A percentile compares a stretch with the other conserved stretches of the same genome.
These are phyloP conservation scores for Myiotriccus ornatus DNA, from an alignment of 2,797 vertebrate species.

Conservation along the genomic window DNA sequence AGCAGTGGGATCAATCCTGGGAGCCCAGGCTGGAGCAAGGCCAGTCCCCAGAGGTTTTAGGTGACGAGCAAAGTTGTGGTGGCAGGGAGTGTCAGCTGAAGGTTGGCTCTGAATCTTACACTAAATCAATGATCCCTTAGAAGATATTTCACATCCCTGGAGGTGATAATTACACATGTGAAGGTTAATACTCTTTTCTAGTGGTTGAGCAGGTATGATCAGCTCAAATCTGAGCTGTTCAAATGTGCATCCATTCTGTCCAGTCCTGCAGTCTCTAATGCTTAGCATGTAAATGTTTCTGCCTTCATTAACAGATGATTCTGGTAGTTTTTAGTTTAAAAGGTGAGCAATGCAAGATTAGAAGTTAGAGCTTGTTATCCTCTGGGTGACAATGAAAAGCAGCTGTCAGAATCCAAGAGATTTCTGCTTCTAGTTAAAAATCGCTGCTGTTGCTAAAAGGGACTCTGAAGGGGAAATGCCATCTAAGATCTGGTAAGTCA, in stretches of 20 bases:
- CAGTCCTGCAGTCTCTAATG: rapidly evolving
- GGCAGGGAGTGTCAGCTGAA: not conserved
- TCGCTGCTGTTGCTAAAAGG: not conserved
- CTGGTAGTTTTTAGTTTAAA: slow-evolving; percentile 1
- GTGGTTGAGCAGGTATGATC: rapidly evolving
- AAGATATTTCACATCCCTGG: rapidly evolving
- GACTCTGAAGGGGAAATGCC: not conserved
- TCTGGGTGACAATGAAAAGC: not conserved
- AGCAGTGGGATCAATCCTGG: not conserved
- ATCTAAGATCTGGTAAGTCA: not conserved
- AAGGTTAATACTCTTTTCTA: not conserved
- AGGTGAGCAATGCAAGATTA: not conserved
- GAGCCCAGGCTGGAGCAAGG: not conserved
- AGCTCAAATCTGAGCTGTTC: not conserved
- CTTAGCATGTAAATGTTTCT: not conserved
- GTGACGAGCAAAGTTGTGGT: not conserved
- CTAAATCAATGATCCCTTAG: not conserved
- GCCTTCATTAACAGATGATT: not conserved
- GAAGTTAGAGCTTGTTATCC: not conserved
- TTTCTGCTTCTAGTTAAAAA: not conserved
- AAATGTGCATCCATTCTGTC: not conserved
- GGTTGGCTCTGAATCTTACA: not conserved
- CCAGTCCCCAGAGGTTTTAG: not conserved
- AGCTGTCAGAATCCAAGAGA: not conserved
- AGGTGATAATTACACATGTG: not conserved